Evolutionary conservation across 2,797 vertebrate species (phyloP), one percentile per base, ranked within the genome.

Genomic region (Hemitrygon akajei): DNA sequence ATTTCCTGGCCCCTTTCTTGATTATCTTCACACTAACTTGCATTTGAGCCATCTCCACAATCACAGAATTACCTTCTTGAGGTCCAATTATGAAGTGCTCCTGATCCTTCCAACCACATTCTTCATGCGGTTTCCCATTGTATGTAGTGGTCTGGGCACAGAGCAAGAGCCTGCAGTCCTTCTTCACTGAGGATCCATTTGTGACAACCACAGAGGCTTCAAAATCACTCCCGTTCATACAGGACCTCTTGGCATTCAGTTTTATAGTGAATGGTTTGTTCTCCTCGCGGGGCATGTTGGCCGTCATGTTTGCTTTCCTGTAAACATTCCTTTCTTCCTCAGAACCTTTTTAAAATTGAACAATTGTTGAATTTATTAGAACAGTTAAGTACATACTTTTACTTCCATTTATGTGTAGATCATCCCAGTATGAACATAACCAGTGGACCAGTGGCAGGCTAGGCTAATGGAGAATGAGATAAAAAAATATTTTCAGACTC

Each of bases 181-280:
- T 98, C 1, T 95, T 95, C 0, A 89, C 94, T 0, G 94, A 94
- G 0, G 98, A 97, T 95, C 95, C 95, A 94, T 99, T 99, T n/a
- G 92, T 96, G 89, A 98, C 94, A 2, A 98, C 94, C 0, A 97
- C 98, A 0, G 97, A 97, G 94, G 99, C 97, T 0, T 98, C 97
- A 0, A 99, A 99, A 96, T 99, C 97, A 0, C 95, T 96, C 94
- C 98, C 98, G 12, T 98, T 98, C 95, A 94, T 97, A 94, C 98
- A 97, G 3, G 97, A 97, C 0, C 96, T 25, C 0, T 97, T 95
- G n/a, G 97, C 96, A 27, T 98, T 98, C 96, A 99, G 98, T 93
- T 94, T 94, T 95, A 99, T 94, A 69, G 96, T 95, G 37, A 99
- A 80, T 5, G 96, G 97, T 0, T 94, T 34, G 0, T 97, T 95